phyloP scores from a whole-genome alignment of 2,113 vertebrate genomes.

The Mormoops blainvillei region DNA sequence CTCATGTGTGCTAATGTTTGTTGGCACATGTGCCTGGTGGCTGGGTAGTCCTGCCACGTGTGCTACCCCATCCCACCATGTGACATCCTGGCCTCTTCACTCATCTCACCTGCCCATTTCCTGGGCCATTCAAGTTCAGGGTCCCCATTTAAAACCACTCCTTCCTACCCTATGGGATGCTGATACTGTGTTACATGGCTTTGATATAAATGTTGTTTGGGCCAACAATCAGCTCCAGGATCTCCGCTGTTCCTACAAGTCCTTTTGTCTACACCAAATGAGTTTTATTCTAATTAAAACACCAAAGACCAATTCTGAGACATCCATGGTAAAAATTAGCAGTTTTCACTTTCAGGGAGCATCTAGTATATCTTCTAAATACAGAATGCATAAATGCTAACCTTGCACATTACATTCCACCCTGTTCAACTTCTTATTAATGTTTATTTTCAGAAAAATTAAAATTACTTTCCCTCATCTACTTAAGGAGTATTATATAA shows the following conservation, averaged over 20 bases:
- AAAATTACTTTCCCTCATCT: constrained; percentile 67
- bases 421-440: constrained; percentile 64
- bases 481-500: constrained; percentile 69
- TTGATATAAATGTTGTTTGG: neutral
- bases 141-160: neutral
- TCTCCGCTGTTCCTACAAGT: neutral
- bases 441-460: constrained; percentile 71
- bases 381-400: constrained; percentile 38
- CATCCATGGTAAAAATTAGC: neutral
- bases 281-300: constrained; percentile 23
- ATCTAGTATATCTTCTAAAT: constrained; percentile 54
- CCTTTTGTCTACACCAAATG: neutral
- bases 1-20: neutral
- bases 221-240: neutral
- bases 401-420: constrained; percentile 46
- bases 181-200: neutral
- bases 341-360: neutral
- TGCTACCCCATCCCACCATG: no score
- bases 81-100: neutral
- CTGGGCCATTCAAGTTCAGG: neutral
- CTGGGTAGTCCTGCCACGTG: neutral
- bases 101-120: neutral
- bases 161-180: neutral
- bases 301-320: neutral
- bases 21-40: neutral